These are phyloP conservation scores for Limosa lapponica DNA, from an alignment of 2,797 vertebrate species.

Conservation along the genomic window DNA sequence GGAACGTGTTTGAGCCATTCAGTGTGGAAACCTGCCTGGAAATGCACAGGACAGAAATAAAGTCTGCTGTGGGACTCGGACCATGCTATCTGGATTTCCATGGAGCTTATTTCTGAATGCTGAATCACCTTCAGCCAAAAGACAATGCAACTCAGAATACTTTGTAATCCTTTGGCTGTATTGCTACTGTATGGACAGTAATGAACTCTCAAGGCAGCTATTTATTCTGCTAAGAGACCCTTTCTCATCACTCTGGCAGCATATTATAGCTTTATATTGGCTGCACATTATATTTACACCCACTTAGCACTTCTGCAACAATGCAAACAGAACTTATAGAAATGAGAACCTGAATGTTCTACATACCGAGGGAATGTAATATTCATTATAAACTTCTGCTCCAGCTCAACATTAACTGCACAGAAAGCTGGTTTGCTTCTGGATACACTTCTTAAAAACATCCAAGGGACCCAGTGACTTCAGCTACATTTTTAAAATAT, in stretches of 20 bases:
- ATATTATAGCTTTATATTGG: not conserved
- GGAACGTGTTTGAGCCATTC: not conserved
- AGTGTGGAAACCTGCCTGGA: not conserved
- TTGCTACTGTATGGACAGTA: not conserved
- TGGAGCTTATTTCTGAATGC: not conserved
- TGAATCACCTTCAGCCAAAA: not conserved
- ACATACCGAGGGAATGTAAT: not conserved
- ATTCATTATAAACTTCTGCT: not conserved
- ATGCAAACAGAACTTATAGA: not conserved
- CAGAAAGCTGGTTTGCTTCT: not conserved
- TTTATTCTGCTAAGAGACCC: not conserved
- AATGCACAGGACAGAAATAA: not conserved
- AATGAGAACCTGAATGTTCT: not conserved
- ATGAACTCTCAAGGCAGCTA: not conserved
- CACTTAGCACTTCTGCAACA: not conserved
- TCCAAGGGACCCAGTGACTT: not conserved
- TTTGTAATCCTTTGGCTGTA: not conserved
- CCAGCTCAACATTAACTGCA: not conserved
- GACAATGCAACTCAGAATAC: not conserved
- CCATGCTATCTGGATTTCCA: not conserved
- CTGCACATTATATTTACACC: not conserved
- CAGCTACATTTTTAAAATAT: not conserved
- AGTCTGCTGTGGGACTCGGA: not conserved
- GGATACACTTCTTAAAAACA: not conserved
- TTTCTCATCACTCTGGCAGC: not conserved